Evolutionary conservation across 2,888 invertebrate genomes (phyloP).

Genomic region (Drosophila fulvimacula): DNA sequence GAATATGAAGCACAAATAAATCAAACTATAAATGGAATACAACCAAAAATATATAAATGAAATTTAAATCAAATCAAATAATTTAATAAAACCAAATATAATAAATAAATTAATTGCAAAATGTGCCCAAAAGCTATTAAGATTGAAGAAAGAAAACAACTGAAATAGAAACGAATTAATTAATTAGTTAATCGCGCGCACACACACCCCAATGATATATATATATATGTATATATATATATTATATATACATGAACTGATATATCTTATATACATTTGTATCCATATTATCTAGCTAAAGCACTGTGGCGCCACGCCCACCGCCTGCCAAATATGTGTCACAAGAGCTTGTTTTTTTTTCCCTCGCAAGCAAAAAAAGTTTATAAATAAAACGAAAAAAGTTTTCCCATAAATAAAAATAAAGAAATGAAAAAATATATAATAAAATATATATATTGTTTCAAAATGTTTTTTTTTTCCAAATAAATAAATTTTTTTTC

Average conservation of each 20-base stretch:
- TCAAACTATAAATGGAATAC: no score
- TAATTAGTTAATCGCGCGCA: slow-evolving; percentile 7
- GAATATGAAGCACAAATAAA: no score
- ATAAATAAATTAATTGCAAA: slow-evolving; percentile 19
- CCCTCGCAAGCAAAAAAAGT: not conserved
- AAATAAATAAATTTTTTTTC: slow-evolving; percentile 18
- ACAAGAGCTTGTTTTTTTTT: slow-evolving; percentile 12
- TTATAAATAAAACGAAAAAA: slow-evolving; percentile 1
- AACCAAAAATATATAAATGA: no score
- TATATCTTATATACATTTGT: not conserved
- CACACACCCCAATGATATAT: not conserved
- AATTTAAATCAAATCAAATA: no score
- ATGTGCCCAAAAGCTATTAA: slow-evolving; percentile 44
- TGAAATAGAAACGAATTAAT: slow-evolving; percentile 1
- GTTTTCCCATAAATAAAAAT: not conserved
- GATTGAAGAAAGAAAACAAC: not conserved
- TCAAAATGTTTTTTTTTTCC: slow-evolving; percentile 34
- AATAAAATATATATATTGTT: not conserved
- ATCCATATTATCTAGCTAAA: not conserved
- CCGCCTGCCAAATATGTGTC: slow-evolving; percentile 43
- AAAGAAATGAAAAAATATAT: not conserved
- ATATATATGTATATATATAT: not conserved
- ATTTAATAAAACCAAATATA: not conserved
- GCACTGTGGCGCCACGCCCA: not conserved
- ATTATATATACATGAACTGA: not conserved